phyloP scores from a whole-genome alignment of 2,888 invertebrate genomes.

The Netelia virgata region DNA sequence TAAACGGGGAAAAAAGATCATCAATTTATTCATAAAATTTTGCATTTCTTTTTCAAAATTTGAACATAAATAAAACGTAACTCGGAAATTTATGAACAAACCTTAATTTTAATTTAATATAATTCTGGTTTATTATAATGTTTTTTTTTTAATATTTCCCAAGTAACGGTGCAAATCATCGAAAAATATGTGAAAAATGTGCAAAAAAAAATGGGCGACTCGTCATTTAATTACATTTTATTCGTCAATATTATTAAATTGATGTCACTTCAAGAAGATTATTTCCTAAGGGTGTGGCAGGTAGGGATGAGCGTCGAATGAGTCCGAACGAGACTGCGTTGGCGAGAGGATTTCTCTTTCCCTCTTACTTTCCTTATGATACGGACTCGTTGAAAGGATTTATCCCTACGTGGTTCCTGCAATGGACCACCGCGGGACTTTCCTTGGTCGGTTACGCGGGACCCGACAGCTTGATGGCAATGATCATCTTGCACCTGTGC shows the following conservation, averaged over 20 bases:
- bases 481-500: conserved; percentile 76
- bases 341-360: conserved; percentile 62
- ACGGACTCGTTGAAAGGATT: conserved; percentile 71
- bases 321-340: conserved; percentile 60
- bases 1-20: neutral
- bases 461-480: conserved; percentile 74
- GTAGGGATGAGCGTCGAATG: conserved; percentile 30
- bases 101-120: no score
- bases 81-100: no score
- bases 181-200: neutral
- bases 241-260: neutral
- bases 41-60: no score
- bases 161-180: neutral
- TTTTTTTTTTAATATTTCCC: no score
- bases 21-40: neutral
- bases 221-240: neutral
- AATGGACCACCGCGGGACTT: conserved; percentile 71
- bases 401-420: conserved; percentile 74
- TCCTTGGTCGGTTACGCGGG: conserved; percentile 74
- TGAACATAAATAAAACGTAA: no score
- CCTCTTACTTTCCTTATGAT: conserved; percentile 75
- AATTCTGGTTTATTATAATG: no score
- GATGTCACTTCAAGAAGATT: neutral
- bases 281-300: conserved; percentile 46
- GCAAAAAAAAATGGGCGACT: neutral